Conservation (phyloP, 2,888 invertebrate genomes). For the Adelognathus sp. region DNA sequence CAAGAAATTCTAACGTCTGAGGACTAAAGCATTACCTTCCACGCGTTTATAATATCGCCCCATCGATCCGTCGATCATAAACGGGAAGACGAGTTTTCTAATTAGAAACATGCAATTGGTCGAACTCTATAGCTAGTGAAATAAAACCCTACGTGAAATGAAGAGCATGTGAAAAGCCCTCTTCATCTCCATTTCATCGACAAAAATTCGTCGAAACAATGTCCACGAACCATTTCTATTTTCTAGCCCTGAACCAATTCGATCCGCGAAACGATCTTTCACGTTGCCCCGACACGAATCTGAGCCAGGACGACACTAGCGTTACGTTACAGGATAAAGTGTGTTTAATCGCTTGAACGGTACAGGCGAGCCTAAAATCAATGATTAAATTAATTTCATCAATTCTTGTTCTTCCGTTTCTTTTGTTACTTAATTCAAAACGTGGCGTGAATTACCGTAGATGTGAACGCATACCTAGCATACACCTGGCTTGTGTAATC, state of each 20-base stretch:
- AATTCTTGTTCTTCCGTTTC: background rate
- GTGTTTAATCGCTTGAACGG: constrained; percentile 1
- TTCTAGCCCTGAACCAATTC: background rate
- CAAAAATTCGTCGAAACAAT: background rate
- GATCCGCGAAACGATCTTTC: background rate
- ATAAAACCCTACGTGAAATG: constrained; percentile 7
- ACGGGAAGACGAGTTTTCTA: constrained; percentile 60
- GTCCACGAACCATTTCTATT: background rate
- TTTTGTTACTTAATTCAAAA: constrained; percentile 23
- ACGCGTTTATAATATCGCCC: background rate
- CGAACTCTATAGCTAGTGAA: constrained; percentile 73
- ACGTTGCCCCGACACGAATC: background rate
- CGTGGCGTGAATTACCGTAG: constrained; percentile 39
- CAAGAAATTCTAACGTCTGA: no score
- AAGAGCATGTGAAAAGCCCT: constrained; percentile 2
- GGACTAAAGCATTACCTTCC: background rate
- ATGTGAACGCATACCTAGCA: constrained; percentile 20
- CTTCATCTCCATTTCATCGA: background rate
- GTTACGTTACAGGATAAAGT: constrained; percentile 2
- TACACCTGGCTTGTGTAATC: constrained; percentile 32
- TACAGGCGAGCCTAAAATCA: constrained; percentile 14
- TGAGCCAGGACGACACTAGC: background rate
- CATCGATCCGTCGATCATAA: background rate
- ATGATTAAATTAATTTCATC: background rate
- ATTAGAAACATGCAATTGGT: constrained; percentile 76